These are phyloP conservation scores for Dicycla oo DNA, from an alignment of 2,888 invertebrate genomes.

Conservation along the genomic window DNA sequence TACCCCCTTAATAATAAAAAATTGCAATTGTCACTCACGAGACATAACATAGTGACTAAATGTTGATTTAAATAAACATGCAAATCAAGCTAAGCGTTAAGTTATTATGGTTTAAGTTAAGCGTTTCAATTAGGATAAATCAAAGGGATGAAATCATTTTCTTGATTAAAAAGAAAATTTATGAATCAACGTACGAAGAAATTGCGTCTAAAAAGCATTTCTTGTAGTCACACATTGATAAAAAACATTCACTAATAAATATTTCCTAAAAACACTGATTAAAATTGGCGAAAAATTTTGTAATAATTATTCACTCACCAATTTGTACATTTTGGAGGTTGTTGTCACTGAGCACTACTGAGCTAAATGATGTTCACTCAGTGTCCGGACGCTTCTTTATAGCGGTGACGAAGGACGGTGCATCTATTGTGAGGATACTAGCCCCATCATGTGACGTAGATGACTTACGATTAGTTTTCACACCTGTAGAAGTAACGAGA, in stretches of 20 bases:
- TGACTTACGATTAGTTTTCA: conserved; percentile 34
- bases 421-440: conserved; percentile 38
- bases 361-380: conserved; percentile 66
- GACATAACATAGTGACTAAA: too few species aligned
- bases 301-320: conserved; percentile 77
- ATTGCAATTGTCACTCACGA: too few species aligned
- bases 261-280: background rate
- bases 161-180: background rate
- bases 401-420: conserved; percentile 66
- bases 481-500: conserved; percentile 8
- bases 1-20: too few species aligned
- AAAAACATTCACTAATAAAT: accelerated
- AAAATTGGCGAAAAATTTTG: background rate
- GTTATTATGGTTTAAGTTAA: too few species aligned
- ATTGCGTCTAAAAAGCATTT: background rate
- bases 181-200: background rate
- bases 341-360: conserved; percentile 54
- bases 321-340: conserved; percentile 81
- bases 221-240: background rate
- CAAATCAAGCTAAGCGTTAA: background rate
- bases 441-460: conserved; percentile 15
- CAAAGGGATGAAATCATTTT: background rate
- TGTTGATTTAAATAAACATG: background rate
- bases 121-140: background rate
- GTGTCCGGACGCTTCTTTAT: conserved; percentile 65